A percentile compares a stretch with the other conserved stretches of the same genome.
These are phyloP conservation scores for Clamator glandarius DNA, from an alignment of 2,797 vertebrate genomes.

Conservation along the genomic window DNA sequence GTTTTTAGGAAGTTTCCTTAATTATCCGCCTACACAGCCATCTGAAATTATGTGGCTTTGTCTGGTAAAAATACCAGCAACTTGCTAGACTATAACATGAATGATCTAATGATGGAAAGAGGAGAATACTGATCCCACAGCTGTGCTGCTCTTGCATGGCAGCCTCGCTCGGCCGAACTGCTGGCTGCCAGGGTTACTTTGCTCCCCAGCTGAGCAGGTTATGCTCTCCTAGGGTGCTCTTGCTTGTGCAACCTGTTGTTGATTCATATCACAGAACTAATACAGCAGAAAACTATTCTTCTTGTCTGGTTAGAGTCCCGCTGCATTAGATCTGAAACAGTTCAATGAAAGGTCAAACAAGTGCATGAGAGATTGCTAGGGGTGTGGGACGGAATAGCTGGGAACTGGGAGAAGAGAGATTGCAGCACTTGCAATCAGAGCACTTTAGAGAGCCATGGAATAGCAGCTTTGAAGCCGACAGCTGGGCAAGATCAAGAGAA, in stretches of 20 bases:
- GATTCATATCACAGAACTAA: conserved; percentile 18
- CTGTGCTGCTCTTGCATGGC: fast-evolving
- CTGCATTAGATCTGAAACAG: conserved; percentile 17
- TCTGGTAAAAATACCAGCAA: background rate
- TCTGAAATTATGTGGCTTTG: background rate
- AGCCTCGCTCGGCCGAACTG: background rate
- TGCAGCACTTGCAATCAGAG: conserved; percentile 37
- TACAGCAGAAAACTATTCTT: background rate
- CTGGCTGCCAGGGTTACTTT: background rate
- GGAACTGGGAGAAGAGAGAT: conserved; percentile 16
- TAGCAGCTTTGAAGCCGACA: conserved; percentile 32
- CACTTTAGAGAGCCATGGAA: conserved; percentile 8
- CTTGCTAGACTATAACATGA: background rate
- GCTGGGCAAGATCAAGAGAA: conserved; percentile 15
- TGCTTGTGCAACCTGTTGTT: background rate
- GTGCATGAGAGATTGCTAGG: conserved; percentile 2
- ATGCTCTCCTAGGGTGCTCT: background rate
- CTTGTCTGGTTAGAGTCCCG: background rate
- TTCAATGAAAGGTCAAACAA: conserved; percentile 36
- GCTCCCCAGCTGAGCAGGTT: background rate
- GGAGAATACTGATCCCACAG: background rate
- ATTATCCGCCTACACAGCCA: background rate
- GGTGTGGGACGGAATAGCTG: conserved; percentile 9
- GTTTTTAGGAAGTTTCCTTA: background rate
- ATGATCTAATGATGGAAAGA: background rate